Percentiles rank a stretch among this genome's conserved stretches.
phyloP scores from a whole-genome alignment of 2,797 vertebrate species.

The Acridotheres tristis region DNA sequence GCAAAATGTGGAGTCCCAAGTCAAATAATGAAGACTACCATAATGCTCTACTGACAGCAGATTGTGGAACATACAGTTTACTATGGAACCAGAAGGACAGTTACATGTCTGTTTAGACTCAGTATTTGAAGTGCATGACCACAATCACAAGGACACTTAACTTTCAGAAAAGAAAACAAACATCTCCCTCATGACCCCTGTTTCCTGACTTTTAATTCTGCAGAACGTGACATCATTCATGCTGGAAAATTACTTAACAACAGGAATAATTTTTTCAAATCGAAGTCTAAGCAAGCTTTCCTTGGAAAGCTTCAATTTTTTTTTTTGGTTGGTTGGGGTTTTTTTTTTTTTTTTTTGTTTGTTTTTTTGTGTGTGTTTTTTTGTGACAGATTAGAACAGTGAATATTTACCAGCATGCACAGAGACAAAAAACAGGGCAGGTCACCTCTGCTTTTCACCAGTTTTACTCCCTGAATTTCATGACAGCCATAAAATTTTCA shows the following conservation, averaged over 20 bases:
- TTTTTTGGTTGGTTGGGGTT: not conserved
- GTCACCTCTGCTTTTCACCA: not conserved
- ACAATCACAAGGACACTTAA: not conserved
- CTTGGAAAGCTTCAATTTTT: not conserved
- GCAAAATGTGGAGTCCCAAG: not conserved
- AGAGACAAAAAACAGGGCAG: not conserved
- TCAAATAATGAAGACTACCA: not conserved
- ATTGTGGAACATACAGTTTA: not conserved
- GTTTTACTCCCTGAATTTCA: not conserved
- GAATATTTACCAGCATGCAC: not conserved
- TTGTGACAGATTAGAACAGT: not conserved
- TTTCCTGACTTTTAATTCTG: not conserved
- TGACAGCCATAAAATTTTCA: not conserved
- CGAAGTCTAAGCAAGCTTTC: not conserved
- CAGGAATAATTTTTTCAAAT: not conserved
- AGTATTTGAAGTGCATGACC: not conserved
- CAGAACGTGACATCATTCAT: not conserved
- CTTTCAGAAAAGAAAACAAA: not conserved
- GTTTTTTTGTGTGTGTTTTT: not conserved
- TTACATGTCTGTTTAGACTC: not conserved
- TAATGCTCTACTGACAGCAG: not conserved
- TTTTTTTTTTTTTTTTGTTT: not conserved
- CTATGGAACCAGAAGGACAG: not conserved
- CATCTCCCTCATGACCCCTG: not conserved
- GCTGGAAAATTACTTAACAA: not conserved